phyloP scores from a whole-genome alignment of 2,797 vertebrate species.

The Scyliorhinus canicula region DNA sequence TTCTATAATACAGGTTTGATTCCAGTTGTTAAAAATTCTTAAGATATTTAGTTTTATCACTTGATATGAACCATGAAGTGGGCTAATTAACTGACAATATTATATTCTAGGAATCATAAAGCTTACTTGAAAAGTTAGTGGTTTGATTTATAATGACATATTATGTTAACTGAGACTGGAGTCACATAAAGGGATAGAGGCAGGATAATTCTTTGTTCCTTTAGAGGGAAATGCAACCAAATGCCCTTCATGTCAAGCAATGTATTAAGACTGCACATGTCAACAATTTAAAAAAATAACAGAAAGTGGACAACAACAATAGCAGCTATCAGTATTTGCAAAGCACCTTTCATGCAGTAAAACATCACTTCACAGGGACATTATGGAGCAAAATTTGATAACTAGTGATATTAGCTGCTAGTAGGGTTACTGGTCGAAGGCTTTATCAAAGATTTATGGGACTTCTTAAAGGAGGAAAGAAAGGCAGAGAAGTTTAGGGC shows the following conservation, averaged over 20 bases:
- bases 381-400: background rate
- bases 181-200: background rate
- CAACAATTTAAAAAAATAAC: background rate
- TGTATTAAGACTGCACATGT: background rate
- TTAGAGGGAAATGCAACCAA: background rate
- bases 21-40: constrained; percentile 11
- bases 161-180: background rate
- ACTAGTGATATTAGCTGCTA: no score
- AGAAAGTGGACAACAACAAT: background rate
- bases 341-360: background rate
- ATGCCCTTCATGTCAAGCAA: background rate
- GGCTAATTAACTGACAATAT: background rate
- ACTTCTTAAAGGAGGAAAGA: background rate
- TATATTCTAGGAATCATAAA: background rate
- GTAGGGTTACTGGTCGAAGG: background rate
- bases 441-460: background rate
- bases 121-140: background rate
- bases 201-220: background rate
- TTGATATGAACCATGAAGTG: background rate
- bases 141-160: background rate
- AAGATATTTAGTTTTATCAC: background rate
- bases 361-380: background rate
- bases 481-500: background rate
- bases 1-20: background rate
- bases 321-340: background rate